Evolutionary conservation across 2,888 invertebrate species (phyloP).

Genomic region (Dynastes hyllus): DNA sequence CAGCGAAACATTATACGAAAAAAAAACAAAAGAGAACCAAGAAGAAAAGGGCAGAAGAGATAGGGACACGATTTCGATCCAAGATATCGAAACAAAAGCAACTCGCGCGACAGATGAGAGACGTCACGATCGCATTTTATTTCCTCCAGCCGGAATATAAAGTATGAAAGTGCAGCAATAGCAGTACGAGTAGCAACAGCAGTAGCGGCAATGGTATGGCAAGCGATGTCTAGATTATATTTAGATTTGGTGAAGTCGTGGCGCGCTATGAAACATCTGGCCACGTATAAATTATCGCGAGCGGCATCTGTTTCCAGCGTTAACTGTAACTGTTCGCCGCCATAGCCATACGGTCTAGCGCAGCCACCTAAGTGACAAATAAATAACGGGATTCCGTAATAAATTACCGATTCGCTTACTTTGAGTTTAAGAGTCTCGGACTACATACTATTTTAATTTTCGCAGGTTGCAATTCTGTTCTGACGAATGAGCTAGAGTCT

Average conservation of each 20-base stretch:
- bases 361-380: constrained; percentile 51
- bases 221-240: constrained; percentile 45
- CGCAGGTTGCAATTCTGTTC: not conserved
- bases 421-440: not conserved
- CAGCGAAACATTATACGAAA: not conserved
- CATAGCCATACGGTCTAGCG: constrained; percentile 3
- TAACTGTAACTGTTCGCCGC: constrained; percentile 7
- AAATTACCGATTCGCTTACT: constrained; percentile 34
- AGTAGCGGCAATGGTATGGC: not conserved
- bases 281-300: constrained; percentile 49
- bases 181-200: not conserved
- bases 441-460: constrained; percentile 1
- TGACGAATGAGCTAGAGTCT: not conserved
- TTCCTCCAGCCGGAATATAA: not conserved
- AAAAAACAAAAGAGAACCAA: not conserved
- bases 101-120: not conserved
- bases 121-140: not conserved
- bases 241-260: constrained; percentile 45
- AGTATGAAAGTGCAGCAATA: not conserved
- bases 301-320: constrained; percentile 46
- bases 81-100: not conserved
- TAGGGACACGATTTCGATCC: no score
- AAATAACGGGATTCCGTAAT: constrained; percentile 48
- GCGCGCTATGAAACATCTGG: constrained; percentile 49
- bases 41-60: not conserved